Evolutionary conservation across 2,797 vertebrate genomes (phyloP), one percentile per base, ranked within the genome.

Genomic region (Pelochelys cantorii): DNA sequence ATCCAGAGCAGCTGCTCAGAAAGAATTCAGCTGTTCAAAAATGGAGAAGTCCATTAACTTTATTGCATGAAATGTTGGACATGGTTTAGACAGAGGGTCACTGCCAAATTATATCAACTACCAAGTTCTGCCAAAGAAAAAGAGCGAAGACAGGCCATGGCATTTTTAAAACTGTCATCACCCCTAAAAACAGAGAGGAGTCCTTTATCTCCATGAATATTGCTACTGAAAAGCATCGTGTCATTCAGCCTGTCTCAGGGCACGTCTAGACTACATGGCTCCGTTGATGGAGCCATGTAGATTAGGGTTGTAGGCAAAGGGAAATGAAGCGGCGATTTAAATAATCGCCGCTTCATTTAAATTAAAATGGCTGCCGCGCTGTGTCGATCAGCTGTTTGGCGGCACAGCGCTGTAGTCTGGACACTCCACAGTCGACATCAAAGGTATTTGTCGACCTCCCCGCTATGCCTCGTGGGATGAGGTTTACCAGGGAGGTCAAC

Each of bases 1-100:
- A 99, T 98, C 98, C 97, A 97, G 97, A 99, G 98, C 99, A 99
- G 99, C 99, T 99, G 99, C 98, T 99, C 96, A 97, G 94, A 98
- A 97, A 98, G 97, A 98, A 98, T 98, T 98, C 98, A 98, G 98
- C 98, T 98, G 98, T 97, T 97, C 98, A 96, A 97, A 98, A 97
- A 98, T 85, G 94, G 98, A 97, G 96, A 97, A 98, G 97, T 97
- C 97, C 97, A 98, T 98, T 98, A 98, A 97, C 96, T 98, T 97
- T 97, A 98, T 98, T 97, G 95, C 97, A 95, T 62, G 90, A 96
- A 97, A 95, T 90, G 95, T 94, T 95, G 93, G 97, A 97, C 90
- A 74, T 95, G 95, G 93, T 96, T 97, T 97, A 97, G 94, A 96
- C 92, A 95, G 93, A 93, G 89, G 65, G 96, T 95, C 62, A 3